A percentile compares a stretch with the other conserved stretches of the same genome.
phyloP scores from a whole-genome alignment of 2,888 invertebrate species.

The Micropterix aruncella region DNA sequence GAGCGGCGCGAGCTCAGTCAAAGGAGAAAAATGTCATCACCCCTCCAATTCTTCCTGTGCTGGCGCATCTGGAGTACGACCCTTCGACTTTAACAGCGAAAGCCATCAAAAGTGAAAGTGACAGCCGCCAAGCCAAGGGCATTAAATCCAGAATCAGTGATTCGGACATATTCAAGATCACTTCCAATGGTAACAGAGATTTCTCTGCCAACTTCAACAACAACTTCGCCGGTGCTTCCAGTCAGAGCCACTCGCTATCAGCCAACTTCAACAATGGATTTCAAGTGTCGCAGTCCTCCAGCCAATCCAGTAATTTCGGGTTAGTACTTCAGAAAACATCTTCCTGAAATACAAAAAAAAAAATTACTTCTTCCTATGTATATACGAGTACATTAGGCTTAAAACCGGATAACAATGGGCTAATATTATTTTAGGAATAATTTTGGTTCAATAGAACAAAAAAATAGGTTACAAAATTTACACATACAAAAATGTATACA shows the following conservation, averaged over 20 bases:
- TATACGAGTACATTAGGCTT: slow-evolving; percentile 2
- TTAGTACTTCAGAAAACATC: slow-evolving; percentile 17
- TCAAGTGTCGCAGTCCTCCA: slow-evolving; percentile 33
- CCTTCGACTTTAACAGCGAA: slow-evolving; percentile 30
- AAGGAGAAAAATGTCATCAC: slow-evolving; percentile 28
- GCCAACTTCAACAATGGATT: slow-evolving; percentile 37
- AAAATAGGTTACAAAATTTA: too few species aligned
- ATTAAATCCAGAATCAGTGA: slow-evolving; percentile 27
- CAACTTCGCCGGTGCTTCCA: slow-evolving; percentile 24
- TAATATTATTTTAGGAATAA: too few species aligned
- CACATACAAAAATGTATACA: too few species aligned
- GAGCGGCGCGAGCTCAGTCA: too few species aligned
- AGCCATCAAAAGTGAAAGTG: slow-evolving; percentile 16
- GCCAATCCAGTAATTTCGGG: slow-evolving; percentile 36
- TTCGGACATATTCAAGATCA: slow-evolving; percentile 29
- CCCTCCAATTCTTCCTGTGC: slow-evolving; percentile 33
- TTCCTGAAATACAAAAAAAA: not conserved
- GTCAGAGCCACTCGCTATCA: slow-evolving; percentile 31
- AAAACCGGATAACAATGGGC: slow-evolving; percentile 1
- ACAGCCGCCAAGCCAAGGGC: slow-evolving; percentile 8
- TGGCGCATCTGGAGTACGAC: slow-evolving; percentile 36
- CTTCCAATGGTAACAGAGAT: slow-evolving; percentile 28
- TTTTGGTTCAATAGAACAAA: too few species aligned
- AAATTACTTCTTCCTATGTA: slow-evolving; percentile 3
- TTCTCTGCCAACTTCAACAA: slow-evolving; percentile 31